A percentile compares a stretch with the other conserved stretches of the same genome.
Conservation (phyloP, 2,797 vertebrate species). For the Melanotaenia parkinsoni region DNA sequence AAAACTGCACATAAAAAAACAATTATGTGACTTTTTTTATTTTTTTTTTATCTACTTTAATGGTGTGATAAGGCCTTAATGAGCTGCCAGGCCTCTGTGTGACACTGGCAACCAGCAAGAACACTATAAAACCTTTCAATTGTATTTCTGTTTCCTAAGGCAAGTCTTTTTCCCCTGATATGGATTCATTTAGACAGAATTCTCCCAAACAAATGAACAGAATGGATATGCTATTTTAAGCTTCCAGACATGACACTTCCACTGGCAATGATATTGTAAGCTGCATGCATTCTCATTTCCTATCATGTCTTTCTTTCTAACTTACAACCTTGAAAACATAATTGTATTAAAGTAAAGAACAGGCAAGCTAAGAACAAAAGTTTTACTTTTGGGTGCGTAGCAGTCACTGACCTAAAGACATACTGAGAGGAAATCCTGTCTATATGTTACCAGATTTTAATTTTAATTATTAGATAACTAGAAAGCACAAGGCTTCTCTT, state of each 20-base stretch:
- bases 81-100: constrained; percentile 26
- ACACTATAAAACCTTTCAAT: constrained; percentile 33
- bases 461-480: not conserved
- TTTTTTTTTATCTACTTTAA: constrained; percentile 10
- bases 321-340: constrained; percentile 13
- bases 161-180: constrained; percentile 25
- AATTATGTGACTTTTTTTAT: constrained; percentile 36
- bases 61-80: constrained; percentile 35
- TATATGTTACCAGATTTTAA: not conserved
- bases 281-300: constrained; percentile 7
- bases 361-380: not conserved
- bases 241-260: constrained; percentile 41
- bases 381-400: too few relatives aligned
- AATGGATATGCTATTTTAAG: constrained; percentile 35
- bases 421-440: too few relatives aligned
- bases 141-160: constrained; percentile 35
- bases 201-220: constrained; percentile 52
- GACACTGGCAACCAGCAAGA: constrained; percentile 19
- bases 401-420: too few relatives aligned
- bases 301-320: constrained; percentile 2
- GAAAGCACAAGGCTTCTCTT: not conserved
- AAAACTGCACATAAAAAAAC: constrained; percentile 43
- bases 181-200: constrained; percentile 45
- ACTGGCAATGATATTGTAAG: constrained; percentile 20
- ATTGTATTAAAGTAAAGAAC: not conserved